A percentile compares a stretch with the other conserved stretches of the same genome.
phyloP scores from a whole-genome alignment of 2,888 invertebrate species.

The Megaustenia siamemsis region DNA sequence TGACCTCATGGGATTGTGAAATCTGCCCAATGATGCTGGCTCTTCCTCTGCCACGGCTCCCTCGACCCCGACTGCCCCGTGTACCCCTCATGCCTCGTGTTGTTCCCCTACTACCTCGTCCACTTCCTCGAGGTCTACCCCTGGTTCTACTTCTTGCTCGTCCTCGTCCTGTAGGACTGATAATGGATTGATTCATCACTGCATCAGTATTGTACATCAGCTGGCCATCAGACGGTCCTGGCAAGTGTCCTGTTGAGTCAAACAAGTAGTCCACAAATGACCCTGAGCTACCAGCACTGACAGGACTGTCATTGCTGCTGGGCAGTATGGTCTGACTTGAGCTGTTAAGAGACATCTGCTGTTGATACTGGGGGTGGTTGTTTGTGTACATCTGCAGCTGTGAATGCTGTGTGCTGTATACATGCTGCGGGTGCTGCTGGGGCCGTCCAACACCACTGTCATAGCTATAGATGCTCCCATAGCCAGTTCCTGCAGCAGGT shows the following conservation, averaged over 20 bases:
- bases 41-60: slow-evolving; percentile 46
- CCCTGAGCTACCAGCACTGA: slow-evolving; percentile 10
- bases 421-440: slow-evolving; percentile 26
- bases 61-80: slow-evolving; percentile 32
- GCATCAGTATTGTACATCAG: slow-evolving; percentile 17
- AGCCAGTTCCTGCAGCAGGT: not conserved
- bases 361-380: slow-evolving; percentile 12
- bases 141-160: slow-evolving; percentile 46
- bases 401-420: slow-evolving; percentile 21
- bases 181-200: not conserved
- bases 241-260: slow-evolving; percentile 42
- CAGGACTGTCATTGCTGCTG: slow-evolving; percentile 18
- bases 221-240: slow-evolving; percentile 33
- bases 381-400: slow-evolving; percentile 37
- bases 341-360: not conserved
- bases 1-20: slow-evolving; percentile 27
- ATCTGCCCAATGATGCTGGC: slow-evolving; percentile 28
- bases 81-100: slow-evolving; percentile 41
- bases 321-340: not conserved
- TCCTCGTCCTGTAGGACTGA: slow-evolving; percentile 35
- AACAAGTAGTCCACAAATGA: slow-evolving; percentile 49
- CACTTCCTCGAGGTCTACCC: slow-evolving; percentile 53
- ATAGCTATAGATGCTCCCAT: slow-evolving; percentile 10
- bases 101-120: slow-evolving; percentile 43
- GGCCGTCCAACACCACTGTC: not conserved